Percentiles rank a stretch among this genome's conserved stretches.
phyloP scores from a whole-genome alignment of 2,888 invertebrate genomes.

The Portevinia maculata region DNA sequence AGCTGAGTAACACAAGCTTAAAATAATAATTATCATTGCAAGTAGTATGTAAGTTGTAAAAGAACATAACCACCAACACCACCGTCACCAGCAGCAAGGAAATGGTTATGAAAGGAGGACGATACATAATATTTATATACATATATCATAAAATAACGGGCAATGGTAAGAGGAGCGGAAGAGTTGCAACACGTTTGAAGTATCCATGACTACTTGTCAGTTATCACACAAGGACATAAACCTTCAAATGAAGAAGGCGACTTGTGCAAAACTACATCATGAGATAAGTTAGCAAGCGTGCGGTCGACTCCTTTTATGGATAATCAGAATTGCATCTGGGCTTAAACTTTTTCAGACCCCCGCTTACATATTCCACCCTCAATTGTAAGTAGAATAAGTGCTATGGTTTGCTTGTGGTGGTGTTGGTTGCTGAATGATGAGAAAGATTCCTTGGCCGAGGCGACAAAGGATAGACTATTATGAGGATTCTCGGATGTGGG shows the following conservation, averaged over 20 bases:
- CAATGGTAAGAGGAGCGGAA: not conserved
- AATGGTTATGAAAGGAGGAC: conserved; percentile 21
- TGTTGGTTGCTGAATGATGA: not conserved
- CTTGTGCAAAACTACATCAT: conserved; percentile 52
- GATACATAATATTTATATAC: conserved; percentile 7
- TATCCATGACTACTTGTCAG: conserved; percentile 32
- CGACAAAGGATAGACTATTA: conserved; percentile 44
- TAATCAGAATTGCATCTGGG: conserved; percentile 56
- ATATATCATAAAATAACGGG: not conserved
- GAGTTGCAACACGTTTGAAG: conserved; percentile 33
- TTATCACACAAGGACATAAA: conserved; percentile 12
- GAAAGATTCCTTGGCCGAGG: conserved; percentile 9
- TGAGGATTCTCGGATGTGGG: conserved; percentile 39
- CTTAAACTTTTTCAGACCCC: conserved; percentile 36
- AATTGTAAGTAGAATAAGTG: not conserved
- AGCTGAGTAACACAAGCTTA: not conserved
- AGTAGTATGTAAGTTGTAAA: not conserved
- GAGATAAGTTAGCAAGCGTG: conserved; percentile 52
- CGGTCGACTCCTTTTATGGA: conserved; percentile 46
- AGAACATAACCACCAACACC: not conserved
- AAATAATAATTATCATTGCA: conserved; percentile 25
- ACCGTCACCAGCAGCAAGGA: not conserved
- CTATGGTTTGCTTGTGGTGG: conserved; percentile 13
- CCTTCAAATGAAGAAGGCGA: conserved; percentile 43
- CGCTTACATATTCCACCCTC: not conserved